Evolutionary conservation across 2,888 invertebrate genomes (phyloP), one percentile per base, ranked within the genome.

Genomic region (Camponotus fellah): DNA sequence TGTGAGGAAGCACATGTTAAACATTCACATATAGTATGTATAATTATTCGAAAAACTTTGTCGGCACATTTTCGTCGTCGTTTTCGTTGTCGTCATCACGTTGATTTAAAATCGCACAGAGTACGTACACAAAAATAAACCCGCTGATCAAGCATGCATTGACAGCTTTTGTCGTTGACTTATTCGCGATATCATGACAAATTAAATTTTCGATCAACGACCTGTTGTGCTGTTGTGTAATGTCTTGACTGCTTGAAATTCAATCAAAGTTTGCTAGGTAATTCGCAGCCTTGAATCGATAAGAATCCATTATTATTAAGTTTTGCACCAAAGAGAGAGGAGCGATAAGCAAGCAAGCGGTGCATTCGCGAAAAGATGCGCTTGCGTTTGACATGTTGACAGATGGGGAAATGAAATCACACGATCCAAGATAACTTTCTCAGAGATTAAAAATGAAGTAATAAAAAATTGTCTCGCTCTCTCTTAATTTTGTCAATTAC

Each of bases 191-290:
- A 9, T 40, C 10, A 49, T 49, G 53, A 34, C 49, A 49, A 75
- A 81, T 75, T 60, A 75, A 81, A 81, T 75, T 75, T 56, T 53
- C 75, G 79, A 71, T 79, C 79, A 60, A 46, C 46, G 79, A 79
- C 60, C 60, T 60, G 79, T 79, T 80, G 69, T 83, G 60, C 21
- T n/a, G 4, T 17, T 17, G 49, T 43, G 65, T 46, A 43, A 62
- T 34, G 26, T 74, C 46, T 65, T 76, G 32, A 14, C 62, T 60
- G 32, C 66, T 83, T 80, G 68, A 85, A 83, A 86, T 74, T 85
- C 87, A 69, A 87, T 87, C 64, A 87, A 85, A 86, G 86, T 86
- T 86, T 43, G 72, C 62, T 66, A 72, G 85, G 62, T 68, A 66
- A 66, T 56, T 72, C 62, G 46, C 76, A 82, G 79, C 86, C 85